A percentile compares a stretch with the other conserved stretches of the same genome.
phyloP scores from a whole-genome alignment of 2,888 invertebrate genomes.

The Drosophila suboccidentalis region DNA sequence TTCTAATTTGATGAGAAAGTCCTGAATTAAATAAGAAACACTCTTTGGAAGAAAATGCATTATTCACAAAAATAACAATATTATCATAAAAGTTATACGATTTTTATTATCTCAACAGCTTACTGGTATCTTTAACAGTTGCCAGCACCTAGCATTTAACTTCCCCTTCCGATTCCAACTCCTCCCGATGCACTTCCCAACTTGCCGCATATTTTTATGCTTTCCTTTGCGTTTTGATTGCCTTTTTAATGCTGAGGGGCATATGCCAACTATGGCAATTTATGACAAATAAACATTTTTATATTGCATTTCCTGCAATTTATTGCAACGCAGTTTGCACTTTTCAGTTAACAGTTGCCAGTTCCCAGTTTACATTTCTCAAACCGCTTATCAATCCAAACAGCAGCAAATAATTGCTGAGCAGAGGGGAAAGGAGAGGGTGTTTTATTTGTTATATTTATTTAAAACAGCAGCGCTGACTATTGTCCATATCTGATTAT shows the following conservation, averaged over 20 bases:
- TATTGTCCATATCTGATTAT: conserved; percentile 39
- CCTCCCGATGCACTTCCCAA: not conserved
- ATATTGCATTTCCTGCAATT: conserved; percentile 74
- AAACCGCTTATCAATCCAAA: conserved; percentile 62
- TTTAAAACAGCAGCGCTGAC: conserved; percentile 61
- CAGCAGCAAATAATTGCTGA: conserved; percentile 20
- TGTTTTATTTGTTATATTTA: conserved; percentile 64
- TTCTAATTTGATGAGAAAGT: too few relatives aligned
- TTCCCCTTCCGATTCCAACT: not conserved
- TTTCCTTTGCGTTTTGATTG: conserved; percentile 18
- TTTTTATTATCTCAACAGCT: conserved; percentile 8
- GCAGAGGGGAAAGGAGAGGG: not conserved
- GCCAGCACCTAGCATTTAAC: not conserved
- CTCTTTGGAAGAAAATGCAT: not conserved
- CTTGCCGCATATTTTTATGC: conserved; percentile 31
- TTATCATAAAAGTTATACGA: not conserved
- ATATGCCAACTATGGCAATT: conserved; percentile 53
- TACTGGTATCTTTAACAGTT: not conserved
- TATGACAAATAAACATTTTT: conserved; percentile 72
- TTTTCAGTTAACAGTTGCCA: conserved; percentile 20
- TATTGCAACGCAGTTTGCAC: conserved; percentile 64
- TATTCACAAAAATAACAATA: not conserved
- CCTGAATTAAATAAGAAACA: not conserved
- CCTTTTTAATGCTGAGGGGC: conserved; percentile 48
- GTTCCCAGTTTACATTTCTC: conserved; percentile 39